Evolutionary conservation across 2,797 vertebrate genomes (phyloP), one percentile per base, ranked within the genome.

Genomic region (Ceryle rudis): DNA sequence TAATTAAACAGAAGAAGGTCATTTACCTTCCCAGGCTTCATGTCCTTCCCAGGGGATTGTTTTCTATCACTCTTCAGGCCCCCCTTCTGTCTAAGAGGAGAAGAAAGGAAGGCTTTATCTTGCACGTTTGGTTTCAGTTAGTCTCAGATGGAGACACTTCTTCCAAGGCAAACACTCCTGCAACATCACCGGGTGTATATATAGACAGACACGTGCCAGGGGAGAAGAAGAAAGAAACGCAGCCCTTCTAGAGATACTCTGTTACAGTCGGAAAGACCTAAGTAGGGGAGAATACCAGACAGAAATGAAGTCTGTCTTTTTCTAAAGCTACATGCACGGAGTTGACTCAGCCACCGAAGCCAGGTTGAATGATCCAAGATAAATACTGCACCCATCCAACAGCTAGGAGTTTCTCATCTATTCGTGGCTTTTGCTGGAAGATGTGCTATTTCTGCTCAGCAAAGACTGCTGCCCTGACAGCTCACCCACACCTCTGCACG

Each of bases 101-200:
- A 71, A 77, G 58, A 69, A 93, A 89, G 60, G n/a, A 81, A 47
- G 0, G 3, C 60, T 81, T 90, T 60, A 72, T 44, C 55, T 73
- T 5, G 39, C 35, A 58, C 5, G 2, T 71, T 94, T 65, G 61
- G 47, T 91, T 92, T 92, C 3, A 14, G 6, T 84, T 95, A 74
- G 80, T 58, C 66, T 91, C 52, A 74, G 60, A 57, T 15, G 3
- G 65, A 94, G 41, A 58, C 37, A 49, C 61, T 89, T 61, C 62
- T 81, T 79, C 70, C 81, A 93, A 89, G 90, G 81, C 82, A 94
- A 91, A 92, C 71, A 85, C 42, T 77, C 52, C 51, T 35, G 86
- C 49, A 55, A 39, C 29, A 5, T 91, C 88, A 91, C 78, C 5
- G 23, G 26, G 12, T 54, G 11, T 74, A 73, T 79, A 85, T 67